A percentile compares a stretch with the other conserved stretches of the same genome.
Conservation (phyloP, 1,140 invertebrate species). For the Globodera rostochiensis region DNA sequence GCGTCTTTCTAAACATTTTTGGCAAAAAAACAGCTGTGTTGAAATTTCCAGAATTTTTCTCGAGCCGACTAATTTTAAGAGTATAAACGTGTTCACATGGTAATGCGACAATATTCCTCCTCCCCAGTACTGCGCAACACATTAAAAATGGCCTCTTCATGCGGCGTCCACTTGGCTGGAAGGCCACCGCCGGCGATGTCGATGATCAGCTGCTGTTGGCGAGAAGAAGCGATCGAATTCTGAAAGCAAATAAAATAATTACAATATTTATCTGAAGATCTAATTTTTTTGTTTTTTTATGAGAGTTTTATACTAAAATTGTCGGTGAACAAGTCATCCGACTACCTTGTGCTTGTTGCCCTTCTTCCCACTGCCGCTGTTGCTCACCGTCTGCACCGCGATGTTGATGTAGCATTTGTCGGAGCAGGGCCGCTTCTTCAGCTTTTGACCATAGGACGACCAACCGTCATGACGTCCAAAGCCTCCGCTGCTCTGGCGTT, state of each 20-base stretch:
- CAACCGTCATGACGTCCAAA: not conserved
- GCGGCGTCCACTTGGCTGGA: conserved; percentile 41
- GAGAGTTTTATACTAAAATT: too few relatives aligned
- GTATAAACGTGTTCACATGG: not conserved
- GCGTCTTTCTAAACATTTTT: too few relatives aligned
- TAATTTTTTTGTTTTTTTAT: too few relatives aligned
- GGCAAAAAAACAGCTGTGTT: too few relatives aligned
- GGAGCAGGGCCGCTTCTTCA: conserved; percentile 34
- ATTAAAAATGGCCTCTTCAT: conserved; percentile 47
- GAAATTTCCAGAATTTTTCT: too few relatives aligned
- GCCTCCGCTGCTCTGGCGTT: conserved; percentile 9
- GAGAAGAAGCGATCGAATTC: not conserved
- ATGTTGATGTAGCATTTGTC: conserved; percentile 33
- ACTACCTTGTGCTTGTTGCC: not conserved
- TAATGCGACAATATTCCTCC: conserved; percentile 44
- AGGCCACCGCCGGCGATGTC: not conserved
- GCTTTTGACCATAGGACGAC: not conserved
- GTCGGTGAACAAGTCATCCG: too few relatives aligned
- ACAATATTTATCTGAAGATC: too few relatives aligned
- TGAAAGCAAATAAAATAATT: not conserved
- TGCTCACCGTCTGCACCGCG: not conserved
- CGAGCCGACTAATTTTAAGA: too few relatives aligned
- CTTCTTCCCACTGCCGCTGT: conserved; percentile 8
- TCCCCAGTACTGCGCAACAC: conserved; percentile 35
- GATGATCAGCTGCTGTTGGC: not conserved